Evolutionary conservation across 1,140 invertebrate genomes (phyloP), one percentile per base, ranked within the genome.

Genomic region (Spodoptera frugiperda): DNA sequence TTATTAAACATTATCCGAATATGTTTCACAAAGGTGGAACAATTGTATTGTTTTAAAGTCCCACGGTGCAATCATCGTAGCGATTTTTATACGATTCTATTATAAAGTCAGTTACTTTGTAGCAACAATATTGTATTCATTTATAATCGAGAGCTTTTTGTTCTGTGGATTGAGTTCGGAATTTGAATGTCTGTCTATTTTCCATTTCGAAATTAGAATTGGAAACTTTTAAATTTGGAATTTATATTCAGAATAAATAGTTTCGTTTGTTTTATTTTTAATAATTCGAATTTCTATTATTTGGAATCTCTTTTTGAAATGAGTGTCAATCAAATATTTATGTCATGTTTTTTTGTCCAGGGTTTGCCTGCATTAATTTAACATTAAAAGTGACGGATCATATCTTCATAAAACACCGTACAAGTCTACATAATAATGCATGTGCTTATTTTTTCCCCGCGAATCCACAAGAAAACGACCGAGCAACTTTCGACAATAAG

Each of bases 401-500:
- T 44, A 44, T 48, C 12, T 75, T 65, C 10, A 75, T 65, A 48
- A 51, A 75, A 63, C 21, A 63, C 25, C 46, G n/a, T 10, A 44
- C 12, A 67, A 54, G 49, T 49, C 33, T 9, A 10, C 33, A 11
- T 74, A 39, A 63, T 63, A 51, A 67, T 57, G 53, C 39, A 68
- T 68, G 55, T 48, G 61, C 57, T 76, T 76, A 71, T 57, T 80
- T 78, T 61, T 71, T 65, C 53, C 25, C 14, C 3, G 44, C 12
- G 55, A 70, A 61, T 55, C 21, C 49, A 46, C 67, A 76, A 63
- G 72, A 51, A 33, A 49, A 12, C 10, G 55, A 49, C n/a, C 39
- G 57, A 33, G 51, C 55, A 75, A 76, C 55, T 63, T 76, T 78
- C 53, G 67, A 78, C 78, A 65, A 78, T 82, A 79, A 82, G 78